Evolutionary conservation across 2,797 vertebrate species (phyloP).

Genomic region (Aeoliscus strigatus): DNA sequence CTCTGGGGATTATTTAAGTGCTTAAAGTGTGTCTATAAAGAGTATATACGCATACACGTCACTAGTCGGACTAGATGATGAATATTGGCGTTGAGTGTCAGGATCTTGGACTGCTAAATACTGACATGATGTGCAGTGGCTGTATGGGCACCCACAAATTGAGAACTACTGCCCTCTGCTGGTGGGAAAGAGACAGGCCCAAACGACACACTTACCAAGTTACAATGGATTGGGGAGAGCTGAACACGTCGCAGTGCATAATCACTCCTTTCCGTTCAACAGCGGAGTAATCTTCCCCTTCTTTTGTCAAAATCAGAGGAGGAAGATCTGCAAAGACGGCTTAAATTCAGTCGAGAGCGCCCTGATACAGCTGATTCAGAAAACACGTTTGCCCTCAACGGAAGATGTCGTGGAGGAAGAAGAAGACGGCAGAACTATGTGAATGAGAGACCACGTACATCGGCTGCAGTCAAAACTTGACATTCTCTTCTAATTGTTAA

Average conservation of each 20-base stretch:
- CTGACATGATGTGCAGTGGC: neutral
- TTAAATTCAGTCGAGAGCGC: neutral
- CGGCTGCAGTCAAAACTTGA: slow-evolving; percentile 43
- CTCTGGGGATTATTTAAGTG: too few species aligned
- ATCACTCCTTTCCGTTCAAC: slow-evolving; percentile 78
- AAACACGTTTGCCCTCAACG: neutral
- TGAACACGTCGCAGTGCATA: slow-evolving; percentile 87
- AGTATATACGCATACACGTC: too few species aligned
- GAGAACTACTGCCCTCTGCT: slow-evolving; percentile 69
- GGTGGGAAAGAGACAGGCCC: slow-evolving; percentile 25
- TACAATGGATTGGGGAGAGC: slow-evolving; percentile 81
- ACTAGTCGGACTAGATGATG: too few species aligned
- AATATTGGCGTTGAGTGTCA: slow-evolving; percentile 10
- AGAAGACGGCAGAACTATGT: slow-evolving; percentile 46
- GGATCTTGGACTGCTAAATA: slow-evolving; percentile 1
- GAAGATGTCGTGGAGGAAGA: slow-evolving; percentile 31
- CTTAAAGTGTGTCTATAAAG: too few species aligned
- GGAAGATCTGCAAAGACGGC: slow-evolving; percentile 76
- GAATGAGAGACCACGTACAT: slow-evolving; percentile 54
- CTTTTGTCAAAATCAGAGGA: slow-evolving; percentile 85
- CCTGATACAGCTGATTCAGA: neutral
- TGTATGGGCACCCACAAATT: slow-evolving; percentile 7
- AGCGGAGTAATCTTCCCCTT: slow-evolving; percentile 78
- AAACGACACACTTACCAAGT: slow-evolving; percentile 75
- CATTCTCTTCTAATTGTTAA: slow-evolving; percentile 57